Percentiles rank a stretch among this genome's conserved stretches.
Evolutionary conservation across 2,797 vertebrate species (phyloP).

Genomic region (Muscicapa comitata): DNA sequence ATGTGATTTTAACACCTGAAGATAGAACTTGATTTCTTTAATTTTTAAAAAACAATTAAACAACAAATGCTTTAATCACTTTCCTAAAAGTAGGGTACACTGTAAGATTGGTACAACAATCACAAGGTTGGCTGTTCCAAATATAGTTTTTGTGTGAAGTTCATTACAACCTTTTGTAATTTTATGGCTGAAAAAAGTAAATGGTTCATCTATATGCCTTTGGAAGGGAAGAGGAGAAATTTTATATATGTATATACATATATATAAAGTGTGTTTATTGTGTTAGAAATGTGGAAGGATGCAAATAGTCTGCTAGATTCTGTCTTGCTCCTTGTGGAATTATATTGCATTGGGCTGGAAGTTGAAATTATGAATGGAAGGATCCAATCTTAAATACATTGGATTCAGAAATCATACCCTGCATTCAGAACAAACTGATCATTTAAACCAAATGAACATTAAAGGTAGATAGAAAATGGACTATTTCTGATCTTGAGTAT

Average conservation of each 20-base stretch:
- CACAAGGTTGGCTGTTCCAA: not conserved
- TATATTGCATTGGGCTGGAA: not conserved
- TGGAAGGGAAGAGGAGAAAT: not conserved
- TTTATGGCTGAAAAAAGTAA: not conserved
- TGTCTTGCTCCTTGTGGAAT: not conserved
- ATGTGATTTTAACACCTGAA: not conserved
- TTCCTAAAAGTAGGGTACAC: not conserved
- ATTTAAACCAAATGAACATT: not conserved
- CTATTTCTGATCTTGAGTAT: not conserved
- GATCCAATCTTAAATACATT: not conserved
- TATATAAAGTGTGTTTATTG: not conserved
- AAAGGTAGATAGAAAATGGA: not conserved
- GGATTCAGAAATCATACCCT: not conserved
- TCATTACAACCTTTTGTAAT: not conserved
- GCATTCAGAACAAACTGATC: not conserved
- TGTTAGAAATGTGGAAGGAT: not conserved
- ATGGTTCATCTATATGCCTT: not conserved
- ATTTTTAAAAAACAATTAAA: not conserved
- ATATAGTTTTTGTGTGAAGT: not conserved
- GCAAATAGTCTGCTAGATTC: not conserved
- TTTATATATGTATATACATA: fast-evolving
- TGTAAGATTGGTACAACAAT: not conserved
- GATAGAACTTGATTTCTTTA: not conserved
- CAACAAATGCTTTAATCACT: not conserved
- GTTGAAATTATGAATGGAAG: not conserved